These are phyloP conservation scores for Mesorhabditis sp. DNA, from an alignment of 2,888 invertebrate species.

Conservation along the genomic window DNA sequence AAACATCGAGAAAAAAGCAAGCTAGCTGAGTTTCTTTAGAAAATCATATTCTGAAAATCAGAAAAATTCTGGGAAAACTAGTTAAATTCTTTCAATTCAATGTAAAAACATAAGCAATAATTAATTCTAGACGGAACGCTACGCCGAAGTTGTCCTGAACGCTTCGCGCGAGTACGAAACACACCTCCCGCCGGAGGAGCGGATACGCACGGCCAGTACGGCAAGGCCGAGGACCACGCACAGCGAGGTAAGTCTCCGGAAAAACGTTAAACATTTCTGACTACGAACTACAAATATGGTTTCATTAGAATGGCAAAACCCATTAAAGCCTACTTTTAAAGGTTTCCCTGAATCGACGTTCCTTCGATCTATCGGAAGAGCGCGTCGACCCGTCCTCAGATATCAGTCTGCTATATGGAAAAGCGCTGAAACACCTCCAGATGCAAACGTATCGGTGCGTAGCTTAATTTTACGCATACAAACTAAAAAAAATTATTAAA, in stretches of 20 bases:
- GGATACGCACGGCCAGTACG: conserved; percentile 40
- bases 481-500: too few relatives aligned
- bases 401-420: conserved; percentile 22
- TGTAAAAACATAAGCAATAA: not conserved
- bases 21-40: too few relatives aligned
- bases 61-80: too few relatives aligned
- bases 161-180: conserved; percentile 30
- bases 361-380: not conserved
- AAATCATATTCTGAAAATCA: too few relatives aligned
- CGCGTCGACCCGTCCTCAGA: conserved; percentile 14
- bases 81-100: not conserved
- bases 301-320: too few relatives aligned
- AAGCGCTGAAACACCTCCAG: conserved; percentile 30
- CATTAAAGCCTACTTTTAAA: too few relatives aligned
- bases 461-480: too few relatives aligned
- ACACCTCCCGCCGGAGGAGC: conserved; percentile 45
- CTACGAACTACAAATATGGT: too few relatives aligned
- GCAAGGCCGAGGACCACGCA: conserved; percentile 18
- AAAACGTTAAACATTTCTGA: too few relatives aligned
- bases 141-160: conserved; percentile 26
- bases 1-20: too few relatives aligned
- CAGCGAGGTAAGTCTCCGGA: conserved; percentile 19
- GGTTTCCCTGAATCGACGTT: not conserved
- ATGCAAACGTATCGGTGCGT: conserved; percentile 25
- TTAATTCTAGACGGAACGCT: not conserved